Conservation (phyloP, 2,888 invertebrate genomes). For the Andrena camellia region DNA sequence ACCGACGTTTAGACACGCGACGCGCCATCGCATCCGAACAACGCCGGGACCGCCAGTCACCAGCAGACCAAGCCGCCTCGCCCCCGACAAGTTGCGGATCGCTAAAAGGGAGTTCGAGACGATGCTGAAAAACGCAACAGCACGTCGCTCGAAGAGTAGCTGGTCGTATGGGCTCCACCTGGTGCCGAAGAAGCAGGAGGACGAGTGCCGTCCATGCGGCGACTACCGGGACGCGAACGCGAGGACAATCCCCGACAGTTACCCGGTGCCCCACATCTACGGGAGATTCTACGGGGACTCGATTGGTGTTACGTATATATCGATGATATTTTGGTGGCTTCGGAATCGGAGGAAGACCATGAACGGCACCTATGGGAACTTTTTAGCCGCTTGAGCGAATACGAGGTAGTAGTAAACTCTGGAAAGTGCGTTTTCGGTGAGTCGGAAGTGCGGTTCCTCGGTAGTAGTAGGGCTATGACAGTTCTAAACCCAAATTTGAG, state of each 20-base stretch:
- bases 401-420: neutral
- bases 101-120: conserved; percentile 72
- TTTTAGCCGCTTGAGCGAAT: conserved; percentile 26
- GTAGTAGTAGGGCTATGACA: too few relatives aligned
- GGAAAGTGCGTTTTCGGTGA: conserved; percentile 1
- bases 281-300: neutral
- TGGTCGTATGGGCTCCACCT: too few relatives aligned
- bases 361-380: conserved; percentile 5
- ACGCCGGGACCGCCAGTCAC: conserved; percentile 70
- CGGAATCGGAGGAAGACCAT: conserved; percentile 3
- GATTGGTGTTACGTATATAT: neutral
- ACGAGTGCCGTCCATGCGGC: too few relatives aligned
- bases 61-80: conserved; percentile 68
- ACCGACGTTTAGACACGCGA: conserved; percentile 12
- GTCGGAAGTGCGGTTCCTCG: neutral
- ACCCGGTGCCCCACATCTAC: neutral
- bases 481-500: too few relatives aligned
- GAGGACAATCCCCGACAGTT: conserved; percentile 47
- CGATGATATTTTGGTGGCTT: conserved; percentile 30
- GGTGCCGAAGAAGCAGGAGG: too few relatives aligned
- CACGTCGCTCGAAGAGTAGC: too few relatives aligned
- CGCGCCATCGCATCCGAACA: conserved; percentile 67
- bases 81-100: conserved; percentile 66
- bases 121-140: too few relatives aligned
- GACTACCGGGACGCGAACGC: conserved; percentile 74